These are phyloP conservation scores for Chunga burmeisteri DNA, from an alignment of 2,113 vertebrate species.

Conservation along the genomic window DNA sequence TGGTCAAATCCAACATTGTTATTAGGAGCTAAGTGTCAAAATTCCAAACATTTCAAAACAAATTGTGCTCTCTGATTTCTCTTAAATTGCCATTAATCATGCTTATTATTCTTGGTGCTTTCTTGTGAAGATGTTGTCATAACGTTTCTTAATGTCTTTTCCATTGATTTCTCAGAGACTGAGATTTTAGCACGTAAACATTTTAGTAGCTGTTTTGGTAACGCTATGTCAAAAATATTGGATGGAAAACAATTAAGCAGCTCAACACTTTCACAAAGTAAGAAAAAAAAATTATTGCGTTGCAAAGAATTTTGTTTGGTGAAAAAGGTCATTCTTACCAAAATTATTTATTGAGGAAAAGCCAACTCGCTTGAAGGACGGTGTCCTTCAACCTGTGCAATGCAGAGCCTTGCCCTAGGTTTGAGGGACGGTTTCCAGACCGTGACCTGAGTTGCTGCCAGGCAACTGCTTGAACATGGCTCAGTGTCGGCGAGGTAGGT, in stretches of 20 bases:
- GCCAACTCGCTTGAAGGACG: not conserved
- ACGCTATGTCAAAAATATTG: not conserved
- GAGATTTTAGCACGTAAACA: not conserved
- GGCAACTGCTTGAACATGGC: not conserved
- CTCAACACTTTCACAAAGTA: not conserved
- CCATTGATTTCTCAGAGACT: not conserved
- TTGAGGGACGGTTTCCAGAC: not conserved
- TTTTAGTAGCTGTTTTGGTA: slow-evolving; percentile 1
- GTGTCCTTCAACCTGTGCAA: not conserved
- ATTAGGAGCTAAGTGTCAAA: not conserved
- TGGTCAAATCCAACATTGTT: not conserved
- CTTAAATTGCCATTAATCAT: not conserved
- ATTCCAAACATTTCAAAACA: not conserved
- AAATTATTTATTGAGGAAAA: not conserved
- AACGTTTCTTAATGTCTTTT: not conserved
- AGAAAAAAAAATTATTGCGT: not conserved
- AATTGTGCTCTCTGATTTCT: not conserved
- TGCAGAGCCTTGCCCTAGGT: not conserved
- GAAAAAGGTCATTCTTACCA: not conserved
- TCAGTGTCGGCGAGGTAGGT: not conserved
- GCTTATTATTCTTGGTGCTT: not conserved
- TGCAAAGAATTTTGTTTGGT: not conserved
- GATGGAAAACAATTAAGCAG: not conserved
- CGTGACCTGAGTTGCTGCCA: not conserved
- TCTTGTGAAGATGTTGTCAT: not conserved